Evolutionary conservation across 2,113 vertebrate species (phyloP).

Genomic region (Myanophis thanlyinensis): DNA sequence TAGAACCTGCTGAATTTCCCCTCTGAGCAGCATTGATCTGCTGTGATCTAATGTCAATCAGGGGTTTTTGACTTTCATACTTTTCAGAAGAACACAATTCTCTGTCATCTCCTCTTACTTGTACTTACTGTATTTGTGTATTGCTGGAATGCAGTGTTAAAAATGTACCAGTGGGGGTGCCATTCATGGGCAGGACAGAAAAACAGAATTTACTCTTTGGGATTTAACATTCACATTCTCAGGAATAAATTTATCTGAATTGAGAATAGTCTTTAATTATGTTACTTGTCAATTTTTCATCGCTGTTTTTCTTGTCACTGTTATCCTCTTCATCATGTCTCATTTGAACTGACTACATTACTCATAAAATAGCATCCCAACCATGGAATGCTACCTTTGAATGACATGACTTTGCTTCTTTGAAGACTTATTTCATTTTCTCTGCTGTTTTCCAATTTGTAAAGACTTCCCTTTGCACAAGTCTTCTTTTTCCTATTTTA

Average conservation of each 20-base stretch:
- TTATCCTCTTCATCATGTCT: slow-evolving; percentile 46
- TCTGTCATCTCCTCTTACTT: neutral
- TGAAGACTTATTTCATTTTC: neutral
- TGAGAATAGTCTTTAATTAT: slow-evolving; percentile 35
- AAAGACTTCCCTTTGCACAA: neutral
- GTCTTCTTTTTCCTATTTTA: neutral
- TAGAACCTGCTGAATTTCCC: no score
- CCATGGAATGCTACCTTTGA: neutral
- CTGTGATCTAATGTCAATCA: neutral
- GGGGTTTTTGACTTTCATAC: slow-evolving; percentile 8
- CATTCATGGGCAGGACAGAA: slow-evolving; percentile 1
- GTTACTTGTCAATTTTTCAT: slow-evolving; percentile 15
- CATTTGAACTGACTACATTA: slow-evolving; percentile 36
- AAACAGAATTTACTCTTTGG: slow-evolving; percentile 11
- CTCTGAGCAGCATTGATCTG: neutral
- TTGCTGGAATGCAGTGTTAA: neutral
- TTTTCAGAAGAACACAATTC: neutral
- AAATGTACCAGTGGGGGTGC: neutral
- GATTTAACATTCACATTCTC: slow-evolving; percentile 12
- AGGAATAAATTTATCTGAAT: slow-evolving; percentile 28
- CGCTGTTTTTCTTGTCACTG: slow-evolving; percentile 17
- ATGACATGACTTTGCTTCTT: neutral
- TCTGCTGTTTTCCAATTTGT: neutral
- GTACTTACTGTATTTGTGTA: neutral
- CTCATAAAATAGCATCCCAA: neutral